Evolutionary conservation across 2,113 vertebrate genomes (phyloP).

Genomic region (Xiphophorus maculatus): DNA sequence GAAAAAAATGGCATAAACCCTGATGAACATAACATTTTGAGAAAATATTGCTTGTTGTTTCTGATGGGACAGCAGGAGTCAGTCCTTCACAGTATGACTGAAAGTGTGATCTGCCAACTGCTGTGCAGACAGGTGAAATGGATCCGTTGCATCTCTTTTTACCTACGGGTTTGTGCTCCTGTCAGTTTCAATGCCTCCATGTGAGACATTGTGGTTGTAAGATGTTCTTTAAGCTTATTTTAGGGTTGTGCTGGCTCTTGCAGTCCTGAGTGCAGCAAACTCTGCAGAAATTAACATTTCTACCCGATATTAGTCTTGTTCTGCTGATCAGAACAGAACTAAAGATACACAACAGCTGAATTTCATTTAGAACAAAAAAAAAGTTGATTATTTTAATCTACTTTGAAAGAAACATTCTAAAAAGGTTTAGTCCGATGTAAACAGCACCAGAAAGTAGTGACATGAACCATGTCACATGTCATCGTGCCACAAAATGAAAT

Average conservation of each 20-base stretch:
- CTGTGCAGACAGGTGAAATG: conserved; percentile 11
- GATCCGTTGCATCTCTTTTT: conserved; percentile 1
- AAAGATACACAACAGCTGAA: background rate
- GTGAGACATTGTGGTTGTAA: background rate
- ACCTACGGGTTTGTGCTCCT: background rate
- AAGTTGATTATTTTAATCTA: too few relatives aligned
- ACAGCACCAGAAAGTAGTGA: background rate
- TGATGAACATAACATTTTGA: background rate
- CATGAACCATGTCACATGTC: background rate
- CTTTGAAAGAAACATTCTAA: too few relatives aligned
- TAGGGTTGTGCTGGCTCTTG: background rate
- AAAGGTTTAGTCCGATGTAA: background rate
- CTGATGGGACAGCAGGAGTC: background rate
- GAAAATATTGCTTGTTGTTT: background rate
- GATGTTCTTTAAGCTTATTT: background rate
- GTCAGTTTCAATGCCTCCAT: conserved; percentile 1
- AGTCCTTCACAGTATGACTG: background rate
- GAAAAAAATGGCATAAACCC: background rate
- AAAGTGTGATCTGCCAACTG: conserved; percentile 7
- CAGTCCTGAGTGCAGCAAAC: background rate
- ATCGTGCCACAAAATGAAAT: background rate
- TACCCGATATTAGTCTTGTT: background rate
- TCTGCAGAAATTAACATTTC: background rate
- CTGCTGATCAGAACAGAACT: background rate
- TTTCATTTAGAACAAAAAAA: too few relatives aligned